These are phyloP conservation scores for Sebastes trivittatus DNA, from an alignment of 2,797 vertebrate genomes.

Conservation along the genomic window DNA sequence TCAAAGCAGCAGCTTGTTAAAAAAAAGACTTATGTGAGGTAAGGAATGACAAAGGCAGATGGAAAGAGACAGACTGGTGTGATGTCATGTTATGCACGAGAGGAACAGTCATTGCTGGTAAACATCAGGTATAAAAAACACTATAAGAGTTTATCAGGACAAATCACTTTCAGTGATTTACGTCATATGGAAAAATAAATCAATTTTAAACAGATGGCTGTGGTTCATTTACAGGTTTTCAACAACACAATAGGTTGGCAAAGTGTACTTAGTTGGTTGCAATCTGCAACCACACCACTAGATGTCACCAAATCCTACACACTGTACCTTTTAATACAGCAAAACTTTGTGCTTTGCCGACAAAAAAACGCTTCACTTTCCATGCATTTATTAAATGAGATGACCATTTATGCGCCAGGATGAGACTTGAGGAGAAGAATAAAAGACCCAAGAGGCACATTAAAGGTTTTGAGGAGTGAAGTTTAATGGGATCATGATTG, in stretches of 20 bases:
- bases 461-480: constrained; percentile 58
- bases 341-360: constrained; percentile 10
- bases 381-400: constrained; percentile 19
- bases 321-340: constrained; percentile 32
- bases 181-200: constrained; percentile 28
- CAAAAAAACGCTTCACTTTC: neutral
- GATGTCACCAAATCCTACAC: too few species aligned
- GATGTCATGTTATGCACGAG: constrained; percentile 40
- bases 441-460: constrained; percentile 47
- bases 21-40: constrained; percentile 19
- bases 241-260: constrained; percentile 23
- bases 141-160: constrained; percentile 25
- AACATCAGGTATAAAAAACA: neutral
- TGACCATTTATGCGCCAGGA: constrained; percentile 19
- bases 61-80: constrained; percentile 31
- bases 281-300: too few species aligned
- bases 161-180: constrained; percentile 37
- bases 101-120: constrained; percentile 7
- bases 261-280: too few species aligned
- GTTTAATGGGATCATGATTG: constrained; percentile 71
- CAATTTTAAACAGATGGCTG: constrained; percentile 56
- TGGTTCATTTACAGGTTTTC: constrained; percentile 52
- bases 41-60: constrained; percentile 66
- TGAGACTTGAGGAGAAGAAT: constrained; percentile 3
- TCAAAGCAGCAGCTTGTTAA: constrained; percentile 53